Evolutionary conservation across 2,888 invertebrate genomes (phyloP), one percentile per base, ranked within the genome.

Genomic region (Tipula lateralis): DNA sequence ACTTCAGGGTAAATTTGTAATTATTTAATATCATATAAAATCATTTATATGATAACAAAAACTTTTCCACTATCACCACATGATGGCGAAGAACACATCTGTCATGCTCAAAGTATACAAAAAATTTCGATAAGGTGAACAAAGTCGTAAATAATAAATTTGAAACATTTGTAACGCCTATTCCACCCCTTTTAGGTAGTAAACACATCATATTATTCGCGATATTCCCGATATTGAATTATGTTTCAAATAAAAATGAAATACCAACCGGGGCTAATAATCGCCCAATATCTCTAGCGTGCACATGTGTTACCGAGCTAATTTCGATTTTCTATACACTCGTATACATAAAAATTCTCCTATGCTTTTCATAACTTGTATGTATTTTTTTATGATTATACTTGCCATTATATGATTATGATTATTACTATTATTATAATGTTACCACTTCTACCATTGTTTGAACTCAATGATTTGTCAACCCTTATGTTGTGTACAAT

Each of bases 211-310:
- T 24, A 9, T 24, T 66, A 66, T 66, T 66, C 66, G 66, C 66
- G 66, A 66, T 66, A 66, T 66, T 66, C 66, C 66, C 66, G 66
- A 24, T 66, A 24, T 66, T 24, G 66, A 66, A 66, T 66, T 24
- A 44, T 44, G 39, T 44, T 13, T 9, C 66, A 24, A 19, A 66
- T 66, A 66, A 66, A 66, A 66, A 66, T 66, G 19, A 66, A 66
- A 66, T 66, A 66, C 66, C 66, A 66, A 66, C 66, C 66, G 66
- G 66, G 66, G 66, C 66, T 66, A 66, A 66, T 66, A 66, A 66
- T 66, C 66, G 24, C 66, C 66, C 66, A 66, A 66, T 24, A 24
- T 66, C 24, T 24, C 16, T 50, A 44, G 44, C 9, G 24, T 19
- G 44, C 44, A 66, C 66, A 66, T 66, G 66, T 66, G 66, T 66